Evolutionary conservation across 2,888 invertebrate genomes (phyloP).

Genomic region (Silvanus unidentatus): DNA sequence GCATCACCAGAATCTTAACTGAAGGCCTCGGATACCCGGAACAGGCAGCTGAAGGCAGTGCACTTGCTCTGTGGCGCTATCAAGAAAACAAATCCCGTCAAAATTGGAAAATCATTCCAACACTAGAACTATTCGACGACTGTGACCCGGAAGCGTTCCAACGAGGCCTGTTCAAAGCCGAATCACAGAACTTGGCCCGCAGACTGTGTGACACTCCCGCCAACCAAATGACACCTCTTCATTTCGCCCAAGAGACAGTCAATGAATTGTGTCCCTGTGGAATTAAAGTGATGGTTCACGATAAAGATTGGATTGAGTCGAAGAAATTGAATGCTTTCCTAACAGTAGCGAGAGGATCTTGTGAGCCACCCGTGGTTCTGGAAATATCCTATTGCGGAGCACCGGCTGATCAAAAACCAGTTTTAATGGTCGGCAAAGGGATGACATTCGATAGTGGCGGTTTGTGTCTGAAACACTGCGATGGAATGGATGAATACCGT

Average conservation of each 20-base stretch:
- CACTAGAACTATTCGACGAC: slow-evolving; percentile 51
- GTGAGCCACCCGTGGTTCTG: slow-evolving; percentile 59
- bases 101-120: slow-evolving; percentile 46
- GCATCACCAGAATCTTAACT: slow-evolving; percentile 52
- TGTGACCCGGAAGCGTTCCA: slow-evolving; percentile 55
- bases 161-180: slow-evolving; percentile 57
- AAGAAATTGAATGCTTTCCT: slow-evolving; percentile 63
- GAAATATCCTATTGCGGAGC: slow-evolving; percentile 58
- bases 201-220: slow-evolving; percentile 69
- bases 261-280: slow-evolving; percentile 59
- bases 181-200: slow-evolving; percentile 72
- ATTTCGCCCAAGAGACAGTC: slow-evolving; percentile 61
- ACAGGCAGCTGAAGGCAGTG: slow-evolving; percentile 64
- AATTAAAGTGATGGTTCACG: slow-evolving; percentile 51
- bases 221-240: slow-evolving; percentile 71
- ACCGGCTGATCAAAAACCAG: slow-evolving; percentile 48
- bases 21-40: slow-evolving; percentile 55
- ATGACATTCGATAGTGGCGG: slow-evolving; percentile 55
- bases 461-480: slow-evolving; percentile 42
- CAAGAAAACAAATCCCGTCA: slow-evolving; percentile 55
- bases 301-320: slow-evolving; percentile 58
- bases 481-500: slow-evolving; percentile 39
- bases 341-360: slow-evolving; percentile 62
- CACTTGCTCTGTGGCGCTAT: slow-evolving; percentile 56
- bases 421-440: slow-evolving; percentile 63